Base-by-base conservation (phyloP, 64 coral and sea anemone species). In the Catalaphyllia jardinei region DNA sequence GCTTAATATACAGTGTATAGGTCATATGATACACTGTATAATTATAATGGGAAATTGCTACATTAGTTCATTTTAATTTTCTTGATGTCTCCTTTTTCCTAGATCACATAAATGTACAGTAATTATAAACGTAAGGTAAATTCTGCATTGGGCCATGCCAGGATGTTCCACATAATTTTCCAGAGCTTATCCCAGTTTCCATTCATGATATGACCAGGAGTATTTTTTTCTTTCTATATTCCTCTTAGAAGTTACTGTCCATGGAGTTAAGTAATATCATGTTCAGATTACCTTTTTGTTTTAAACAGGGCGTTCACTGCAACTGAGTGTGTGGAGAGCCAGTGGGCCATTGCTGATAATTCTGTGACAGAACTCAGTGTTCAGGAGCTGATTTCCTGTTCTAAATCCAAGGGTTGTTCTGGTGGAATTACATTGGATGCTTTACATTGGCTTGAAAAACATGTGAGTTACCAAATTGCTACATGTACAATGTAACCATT, bases 361-460 rank as follows among this genome's bases (percentile, higher is more conserved):
- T 22, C 25, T 60, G 52, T 87, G 31, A 87, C 74, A 64, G 73
- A 86, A 78, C 75, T 92, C 16, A 92, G 90, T 87, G 83, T 92
- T 24, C 90, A 92, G n/a, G 90, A 92, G 57, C 54, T 92, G 13
- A 87, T 92, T 57, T 92, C 90, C 4, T 92, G 90, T 78, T 67
- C 65, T 25, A 73, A 10, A 10, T 42, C 54, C 6, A 13, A 77
- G 7, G 90, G 90, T 2, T 92, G 90, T 55, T 12, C 24, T 27
- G 90, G 90, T n/a, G 90, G 90, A 8, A 92, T 72, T 73, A 92
- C 90, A 18, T 39, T 49, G 18, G 0, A 16, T 38, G 90, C 90
- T 24, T 72, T 92, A 57, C 5, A 15, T 5, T 92, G 90, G 90
- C 46, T 92, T 0, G 51, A 75, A 87, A 33, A 5, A 13, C 7